Evolutionary conservation across 1,140 invertebrate genomes (phyloP).

Genomic region (Drosophila auraria): DNA sequence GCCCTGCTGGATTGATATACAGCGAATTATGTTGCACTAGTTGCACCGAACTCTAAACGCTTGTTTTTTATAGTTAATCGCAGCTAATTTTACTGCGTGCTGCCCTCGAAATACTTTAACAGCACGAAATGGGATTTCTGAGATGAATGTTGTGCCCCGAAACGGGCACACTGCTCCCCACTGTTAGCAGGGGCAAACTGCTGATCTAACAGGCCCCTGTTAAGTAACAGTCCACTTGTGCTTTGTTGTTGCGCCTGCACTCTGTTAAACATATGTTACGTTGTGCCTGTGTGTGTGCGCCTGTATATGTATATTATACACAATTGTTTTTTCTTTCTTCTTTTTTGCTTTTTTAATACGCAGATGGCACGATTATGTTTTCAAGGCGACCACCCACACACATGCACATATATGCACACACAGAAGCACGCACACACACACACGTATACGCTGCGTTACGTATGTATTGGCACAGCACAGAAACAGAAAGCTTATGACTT

Average conservation of each 20-base stretch:
- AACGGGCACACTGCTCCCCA: constrained; percentile 12
- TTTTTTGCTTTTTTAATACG: constrained; percentile 5
- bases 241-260: constrained; percentile 7
- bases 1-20: neutral
- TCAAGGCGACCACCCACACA: constrained; percentile 38
- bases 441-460: constrained; percentile 18
- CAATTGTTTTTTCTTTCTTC: constrained; percentile 25
- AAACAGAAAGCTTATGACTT: constrained; percentile 46
- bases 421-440: constrained; percentile 15
- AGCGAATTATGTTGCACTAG: constrained; percentile 7
- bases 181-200: constrained; percentile 33
- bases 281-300: constrained; percentile 1
- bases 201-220: constrained; percentile 36
- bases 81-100: constrained; percentile 10
- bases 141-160: neutral
- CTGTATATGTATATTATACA: constrained; percentile 28
- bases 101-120: constrained; percentile 11
- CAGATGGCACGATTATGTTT: constrained; percentile 43
- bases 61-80: constrained; percentile 3
- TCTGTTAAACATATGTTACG: constrained; percentile 22
- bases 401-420: constrained; percentile 7
- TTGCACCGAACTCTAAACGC: neutral
- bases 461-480: constrained; percentile 27
- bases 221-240: constrained; percentile 23
- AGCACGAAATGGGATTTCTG: constrained; percentile 1